Evolutionary conservation across 2,113 vertebrate species (phyloP).

Genomic region (Argyrosomus japonicus): DNA sequence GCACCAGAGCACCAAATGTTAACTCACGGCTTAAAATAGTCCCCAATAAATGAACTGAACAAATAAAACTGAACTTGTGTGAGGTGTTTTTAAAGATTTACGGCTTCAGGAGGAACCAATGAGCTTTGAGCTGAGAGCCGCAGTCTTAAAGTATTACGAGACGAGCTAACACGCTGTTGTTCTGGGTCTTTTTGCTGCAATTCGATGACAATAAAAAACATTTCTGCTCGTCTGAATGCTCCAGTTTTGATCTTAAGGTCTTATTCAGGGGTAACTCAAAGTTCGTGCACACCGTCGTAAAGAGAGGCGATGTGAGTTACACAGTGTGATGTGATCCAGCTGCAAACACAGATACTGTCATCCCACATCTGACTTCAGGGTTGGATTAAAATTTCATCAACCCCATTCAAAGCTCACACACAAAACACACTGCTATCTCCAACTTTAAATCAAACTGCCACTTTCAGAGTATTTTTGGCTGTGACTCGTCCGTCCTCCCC

Average conservation of each 20-base stretch:
- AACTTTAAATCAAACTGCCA: constrained; percentile 15
- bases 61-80: background rate
- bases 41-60: background rate
- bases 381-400: constrained; percentile 47
- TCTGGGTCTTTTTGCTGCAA: background rate
- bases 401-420: background rate
- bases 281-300: background rate
- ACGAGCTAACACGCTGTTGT: background rate
- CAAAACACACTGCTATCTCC: background rate
- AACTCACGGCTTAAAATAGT: background rate
- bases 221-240: background rate
- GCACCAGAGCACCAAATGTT: background rate
- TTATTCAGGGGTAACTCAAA: background rate
- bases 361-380: constrained; percentile 42
- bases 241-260: background rate
- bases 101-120: background rate
- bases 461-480: constrained; percentile 17
- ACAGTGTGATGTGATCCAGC: background rate
- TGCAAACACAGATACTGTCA: constrained; percentile 29
- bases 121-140: background rate
- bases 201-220: background rate
- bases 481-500: background rate
- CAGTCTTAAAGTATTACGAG: background rate
- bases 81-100: background rate
- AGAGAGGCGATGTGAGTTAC: background rate